Base-by-base conservation (phyloP, 2,888 invertebrate species). In the Heterodera filipjevi region DNA sequence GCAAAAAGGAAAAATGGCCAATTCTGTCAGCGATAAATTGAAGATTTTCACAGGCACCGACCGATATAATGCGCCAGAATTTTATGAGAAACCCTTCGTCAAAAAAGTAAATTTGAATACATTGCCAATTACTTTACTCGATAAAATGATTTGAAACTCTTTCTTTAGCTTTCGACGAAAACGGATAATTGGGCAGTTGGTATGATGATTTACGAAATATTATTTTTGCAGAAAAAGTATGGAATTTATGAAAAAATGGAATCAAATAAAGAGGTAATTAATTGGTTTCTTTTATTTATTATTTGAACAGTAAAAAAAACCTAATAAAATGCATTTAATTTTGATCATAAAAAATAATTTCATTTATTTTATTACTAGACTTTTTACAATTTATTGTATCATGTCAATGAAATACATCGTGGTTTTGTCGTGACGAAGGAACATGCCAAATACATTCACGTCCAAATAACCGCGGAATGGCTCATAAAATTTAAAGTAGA, bases 31-130 rank as follows among this genome's bases (percentile, higher is more conserved):
- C 22, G 59, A 59, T 8, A n/a, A n/a, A 27, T 59, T 59, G 59
- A 59, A 59, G n/a, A 59, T 59, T 59, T 59, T 59, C n/a, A 59
- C 59, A 5, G 59, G 59, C 59, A 59, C 59, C n/a, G n/a, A 59
- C n/a, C n/a, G 59, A 5, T 59, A 59, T 59, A 59, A 59, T 59
- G 1, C 59, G 59, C 59, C 59, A n/a, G 59, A 59, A 59, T 59
- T 59, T 59, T 59, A 59, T n/a, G n/a, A 5, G 27, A 27, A 59
- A 27, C n/a, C 5, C n/a, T 59, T n/a, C 59, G 22, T 5, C n/a
- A 59, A 59, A 59, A n/a, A 27, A 12, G 59, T 59, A 5, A 53
- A 19, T 19, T 44, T 44, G 14, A 19, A 16, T 53, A 1, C 49
- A 0, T 53, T 12, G n/a, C 2, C 39, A 39, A 39, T 39, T 39